These are phyloP conservation scores for Bombus vancouverensis DNA, from an alignment of 1,140 invertebrate species.

Conservation along the genomic window DNA sequence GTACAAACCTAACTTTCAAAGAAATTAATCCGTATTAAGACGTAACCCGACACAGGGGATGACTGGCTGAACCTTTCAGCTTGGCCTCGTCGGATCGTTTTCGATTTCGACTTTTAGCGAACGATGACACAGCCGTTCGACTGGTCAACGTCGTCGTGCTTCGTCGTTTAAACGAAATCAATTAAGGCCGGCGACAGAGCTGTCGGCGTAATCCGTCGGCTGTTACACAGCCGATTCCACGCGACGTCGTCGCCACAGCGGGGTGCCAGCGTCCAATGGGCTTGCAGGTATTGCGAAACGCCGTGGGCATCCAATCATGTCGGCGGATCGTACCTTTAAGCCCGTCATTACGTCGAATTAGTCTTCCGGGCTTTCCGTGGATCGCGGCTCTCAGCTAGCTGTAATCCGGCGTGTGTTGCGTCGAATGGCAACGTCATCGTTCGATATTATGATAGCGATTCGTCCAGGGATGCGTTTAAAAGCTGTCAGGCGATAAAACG, in stretches of 20 bases:
- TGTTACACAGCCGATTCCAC: slow-evolving; percentile 64
- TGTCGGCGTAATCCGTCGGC: slow-evolving; percentile 67
- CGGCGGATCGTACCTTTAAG: slow-evolving; percentile 67
- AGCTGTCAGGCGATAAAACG: slow-evolving; percentile 2
- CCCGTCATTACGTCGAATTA: slow-evolving; percentile 76
- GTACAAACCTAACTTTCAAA: not conserved
- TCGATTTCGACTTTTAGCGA: slow-evolving; percentile 33
- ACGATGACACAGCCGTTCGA: slow-evolving; percentile 56
- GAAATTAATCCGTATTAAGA: slow-evolving; percentile 4
- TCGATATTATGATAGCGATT: slow-evolving; percentile 49
- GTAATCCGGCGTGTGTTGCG: slow-evolving; percentile 52
- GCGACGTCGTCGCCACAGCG: slow-evolving; percentile 66
- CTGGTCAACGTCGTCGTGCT: slow-evolving; percentile 58
- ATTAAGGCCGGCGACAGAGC: slow-evolving; percentile 70
- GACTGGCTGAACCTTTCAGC: not conserved
- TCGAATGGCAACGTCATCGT: slow-evolving; percentile 53
- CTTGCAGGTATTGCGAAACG: slow-evolving; percentile 74
- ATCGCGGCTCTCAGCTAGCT: slow-evolving; percentile 26
- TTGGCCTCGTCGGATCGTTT: not conserved
- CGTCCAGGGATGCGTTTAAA: not conserved
- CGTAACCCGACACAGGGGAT: not conserved
- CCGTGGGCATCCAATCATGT: slow-evolving; percentile 74
- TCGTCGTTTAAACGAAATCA: slow-evolving; percentile 74
- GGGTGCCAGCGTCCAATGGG: slow-evolving; percentile 65
- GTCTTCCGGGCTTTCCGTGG: slow-evolving; percentile 56